Evolutionary conservation across 92 coral and sea anemone species (phyloP), one percentile per base, ranked within the genome.

Genomic region (Epizoanthus ramosus): DNA sequence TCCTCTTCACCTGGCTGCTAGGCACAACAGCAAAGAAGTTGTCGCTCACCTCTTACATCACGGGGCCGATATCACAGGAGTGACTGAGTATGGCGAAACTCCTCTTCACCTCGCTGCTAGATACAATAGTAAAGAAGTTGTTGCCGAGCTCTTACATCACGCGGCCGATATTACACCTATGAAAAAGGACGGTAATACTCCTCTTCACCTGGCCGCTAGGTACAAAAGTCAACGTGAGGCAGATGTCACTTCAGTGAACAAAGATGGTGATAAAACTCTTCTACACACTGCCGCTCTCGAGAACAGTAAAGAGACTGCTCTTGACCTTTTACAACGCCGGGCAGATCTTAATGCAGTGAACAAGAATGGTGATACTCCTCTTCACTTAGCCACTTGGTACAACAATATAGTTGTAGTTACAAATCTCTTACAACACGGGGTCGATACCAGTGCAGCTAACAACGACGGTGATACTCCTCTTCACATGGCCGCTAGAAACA

Each of bases 1-100:
- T 7, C 43, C 79, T 25, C 64, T 73, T 5, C 79, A 52, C 31
- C 53, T 52, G 8, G 79, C 79, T 24, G 17, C 79, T 22, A 14
- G 56, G 10, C 19, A 53, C 13, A 52, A 73, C 45, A 52, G 56
- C 24, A 23, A 73, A 52, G 37, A 73, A 53, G 25, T 73, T 22
- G 64, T 23, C 18, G 61, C 14, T 73, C 37, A 22, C n/a, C 23
- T 73, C 14, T 24, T 52, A 54, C 52, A 73, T 8, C 23, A 13
- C 12, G 41, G 19, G 6, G 28, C 45, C 14, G 13, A 73, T 12
- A 4, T 53, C 24, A 23, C 23, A 17, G 63, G 39, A 50, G 28
- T 73, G 43, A 73, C 43, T 53, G 14, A 28, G 12, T 2, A 13
- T 16, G 63, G 39, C 3, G 43, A 73, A 3, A 52, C 17, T 22